Evolutionary conservation across 2,888 invertebrate genomes (phyloP).

Genomic region (Phragmatobia fuliginosa): DNA sequence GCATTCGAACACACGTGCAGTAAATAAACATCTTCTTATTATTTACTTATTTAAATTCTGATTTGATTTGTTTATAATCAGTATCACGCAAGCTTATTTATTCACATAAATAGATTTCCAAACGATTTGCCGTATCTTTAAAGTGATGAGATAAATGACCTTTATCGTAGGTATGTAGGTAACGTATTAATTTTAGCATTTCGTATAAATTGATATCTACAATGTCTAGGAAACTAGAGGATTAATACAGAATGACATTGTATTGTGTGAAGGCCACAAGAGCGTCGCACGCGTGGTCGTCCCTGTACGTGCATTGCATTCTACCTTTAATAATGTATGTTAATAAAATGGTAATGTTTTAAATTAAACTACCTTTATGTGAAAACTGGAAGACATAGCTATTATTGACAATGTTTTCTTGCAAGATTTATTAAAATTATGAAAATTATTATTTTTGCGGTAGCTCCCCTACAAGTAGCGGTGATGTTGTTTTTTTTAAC

Average conservation of each 20-base stretch:
- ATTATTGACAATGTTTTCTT: slow-evolving; percentile 4
- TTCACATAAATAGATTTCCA: neutral
- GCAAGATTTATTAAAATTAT: neutral
- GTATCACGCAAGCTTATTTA: slow-evolving; percentile 3
- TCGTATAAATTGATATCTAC: slow-evolving; percentile 28
- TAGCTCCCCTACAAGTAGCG: no score
- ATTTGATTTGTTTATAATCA: no score
- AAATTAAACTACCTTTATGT: slow-evolving; percentile 24
- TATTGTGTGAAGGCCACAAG: slow-evolving; percentile 62
- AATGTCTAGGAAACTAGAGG: slow-evolving; percentile 47
- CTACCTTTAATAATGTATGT: slow-evolving; percentile 25
- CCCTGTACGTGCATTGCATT: slow-evolving; percentile 63
- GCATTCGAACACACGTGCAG: neutral
- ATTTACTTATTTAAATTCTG: no score
- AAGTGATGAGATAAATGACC: slow-evolving; percentile 15
- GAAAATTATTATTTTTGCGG: no score
- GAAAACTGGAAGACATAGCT: slow-evolving; percentile 10
- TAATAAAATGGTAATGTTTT: slow-evolving; percentile 37
- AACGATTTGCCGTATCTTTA: neutral
- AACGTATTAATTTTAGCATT: slow-evolving; percentile 13
- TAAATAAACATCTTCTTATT: no score
- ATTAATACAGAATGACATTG: slow-evolving; percentile 55
- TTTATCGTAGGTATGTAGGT: slow-evolving; percentile 7
- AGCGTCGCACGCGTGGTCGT: slow-evolving; percentile 56
- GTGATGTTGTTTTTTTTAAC: no score